Percentiles rank a stretch among this genome's conserved stretches.
Evolutionary conservation across 64 coral and sea anemone genomes (phyloP).

Genomic region (Pachyseris speciosa): DNA sequence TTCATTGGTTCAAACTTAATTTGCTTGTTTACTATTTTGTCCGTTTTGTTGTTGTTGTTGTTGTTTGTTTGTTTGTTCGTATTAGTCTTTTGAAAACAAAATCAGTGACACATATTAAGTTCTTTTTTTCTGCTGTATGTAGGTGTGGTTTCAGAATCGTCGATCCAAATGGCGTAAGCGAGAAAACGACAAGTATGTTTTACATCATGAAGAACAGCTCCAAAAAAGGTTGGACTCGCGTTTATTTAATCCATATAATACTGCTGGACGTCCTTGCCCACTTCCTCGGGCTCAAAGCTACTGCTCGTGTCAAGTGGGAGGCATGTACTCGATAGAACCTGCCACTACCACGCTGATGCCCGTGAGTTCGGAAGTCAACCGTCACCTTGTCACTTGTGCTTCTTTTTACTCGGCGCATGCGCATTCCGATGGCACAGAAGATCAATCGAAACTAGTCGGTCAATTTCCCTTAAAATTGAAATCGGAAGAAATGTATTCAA

Average conservation of each 20-base stretch:
- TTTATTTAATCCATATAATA: not conserved
- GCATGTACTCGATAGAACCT: not conserved
- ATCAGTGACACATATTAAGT: no score
- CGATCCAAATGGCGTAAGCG: constrained; percentile 24
- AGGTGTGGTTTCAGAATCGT: constrained; percentile 29
- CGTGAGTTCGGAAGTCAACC: not conserved
- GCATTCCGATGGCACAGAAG: not conserved
- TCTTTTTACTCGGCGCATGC: not conserved
- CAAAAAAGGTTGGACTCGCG: not conserved
- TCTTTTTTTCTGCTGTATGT: not conserved
- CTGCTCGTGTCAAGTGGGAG: not conserved
- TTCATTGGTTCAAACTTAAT: no score
- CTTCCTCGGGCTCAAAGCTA: not conserved
- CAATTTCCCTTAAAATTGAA: not conserved
- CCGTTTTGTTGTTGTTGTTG: no score
- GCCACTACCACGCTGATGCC: not conserved
- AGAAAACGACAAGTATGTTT: not conserved
- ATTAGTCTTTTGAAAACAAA: no score
- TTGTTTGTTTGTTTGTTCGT: no score
- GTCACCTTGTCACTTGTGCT: constrained; percentile 12
- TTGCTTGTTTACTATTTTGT: no score
- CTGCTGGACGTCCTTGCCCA: not conserved
- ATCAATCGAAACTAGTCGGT: not conserved
- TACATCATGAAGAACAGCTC: not conserved
- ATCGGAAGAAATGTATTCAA: not conserved